Conservation (phyloP, 2,113 vertebrate genomes). For the Podocnemis expansa region DNA sequence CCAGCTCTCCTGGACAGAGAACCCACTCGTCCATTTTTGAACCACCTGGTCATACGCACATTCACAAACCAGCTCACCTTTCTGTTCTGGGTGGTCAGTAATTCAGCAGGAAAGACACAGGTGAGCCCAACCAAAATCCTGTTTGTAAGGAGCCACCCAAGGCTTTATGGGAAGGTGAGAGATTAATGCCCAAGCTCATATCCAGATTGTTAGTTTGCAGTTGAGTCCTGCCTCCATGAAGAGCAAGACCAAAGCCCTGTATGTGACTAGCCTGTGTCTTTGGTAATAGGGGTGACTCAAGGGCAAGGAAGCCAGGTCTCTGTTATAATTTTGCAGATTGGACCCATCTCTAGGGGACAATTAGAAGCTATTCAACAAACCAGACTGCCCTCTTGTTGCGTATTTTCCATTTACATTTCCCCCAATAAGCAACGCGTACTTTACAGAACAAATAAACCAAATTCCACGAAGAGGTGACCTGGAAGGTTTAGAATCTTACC, state of each 20-base stretch:
- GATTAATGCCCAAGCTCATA: not conserved
- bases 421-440: not conserved
- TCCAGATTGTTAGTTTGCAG: not conserved
- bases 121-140: not conserved
- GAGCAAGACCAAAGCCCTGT: fast-evolving
- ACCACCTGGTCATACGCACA: not conserved
- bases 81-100: not conserved
- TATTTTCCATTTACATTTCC: conserved; percentile 4
- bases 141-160: not conserved
- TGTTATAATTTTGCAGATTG: not conserved
- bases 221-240: fast-evolving
- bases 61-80: fast-evolving
- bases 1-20: not conserved
- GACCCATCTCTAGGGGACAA: not conserved
- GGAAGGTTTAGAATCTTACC: not conserved
- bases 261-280: not conserved
- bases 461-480: fast-evolving
- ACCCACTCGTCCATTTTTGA: fast-evolving
- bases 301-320: not conserved
- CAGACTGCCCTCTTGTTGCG: not conserved
- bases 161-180: too few relatives aligned
- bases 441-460: conserved; percentile 41
- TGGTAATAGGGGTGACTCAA: not conserved
- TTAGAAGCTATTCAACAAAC: not conserved
- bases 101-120: not conserved